Evolutionary conservation across 2,888 invertebrate genomes (phyloP).

Genomic region (Dryadula phaetusa): DNA sequence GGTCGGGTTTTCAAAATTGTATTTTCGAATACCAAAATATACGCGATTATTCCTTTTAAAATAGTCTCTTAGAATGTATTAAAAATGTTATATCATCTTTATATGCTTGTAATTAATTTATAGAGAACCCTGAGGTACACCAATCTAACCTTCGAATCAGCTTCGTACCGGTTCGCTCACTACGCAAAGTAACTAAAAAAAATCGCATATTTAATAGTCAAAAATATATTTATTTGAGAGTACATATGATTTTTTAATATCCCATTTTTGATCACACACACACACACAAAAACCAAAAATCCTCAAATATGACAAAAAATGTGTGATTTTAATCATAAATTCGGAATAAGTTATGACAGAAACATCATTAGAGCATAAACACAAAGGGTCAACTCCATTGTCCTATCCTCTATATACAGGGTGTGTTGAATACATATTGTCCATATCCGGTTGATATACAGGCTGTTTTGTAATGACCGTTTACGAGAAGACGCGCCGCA

Average conservation of each 20-base stretch:
- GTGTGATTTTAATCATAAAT: conserved; percentile 39
- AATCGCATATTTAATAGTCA: too few species aligned
- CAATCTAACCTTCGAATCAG: too few species aligned
- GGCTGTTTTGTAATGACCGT: conserved; percentile 29
- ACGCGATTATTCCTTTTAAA: too few species aligned
- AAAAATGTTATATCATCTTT: too few species aligned
- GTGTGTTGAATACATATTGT: conserved; percentile 9
- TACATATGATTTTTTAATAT: not conserved
- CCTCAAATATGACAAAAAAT: conserved; percentile 39
- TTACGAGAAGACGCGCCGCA: conserved; percentile 23
- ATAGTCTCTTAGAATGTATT: too few species aligned
- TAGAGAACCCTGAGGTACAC: too few species aligned
- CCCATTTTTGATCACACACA: not conserved
- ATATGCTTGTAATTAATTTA: too few species aligned
- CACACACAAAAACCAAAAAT: conserved; percentile 10
- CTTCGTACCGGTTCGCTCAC: too few species aligned
- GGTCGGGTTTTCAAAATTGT: too few species aligned
- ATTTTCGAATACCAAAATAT: too few species aligned
- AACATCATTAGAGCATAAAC: conserved; percentile 54
- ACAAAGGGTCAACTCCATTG: conserved; percentile 50
- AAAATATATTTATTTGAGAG: too few species aligned
- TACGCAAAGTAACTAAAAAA: too few species aligned
- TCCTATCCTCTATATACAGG: conserved; percentile 9
- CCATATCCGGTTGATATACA: conserved; percentile 36
- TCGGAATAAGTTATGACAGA: conserved; percentile 50